A percentile compares a stretch with the other conserved stretches of the same genome.
Evolutionary conservation across 2,888 invertebrate genomes (phyloP).

Genomic region (Eilema sororculum): DNA sequence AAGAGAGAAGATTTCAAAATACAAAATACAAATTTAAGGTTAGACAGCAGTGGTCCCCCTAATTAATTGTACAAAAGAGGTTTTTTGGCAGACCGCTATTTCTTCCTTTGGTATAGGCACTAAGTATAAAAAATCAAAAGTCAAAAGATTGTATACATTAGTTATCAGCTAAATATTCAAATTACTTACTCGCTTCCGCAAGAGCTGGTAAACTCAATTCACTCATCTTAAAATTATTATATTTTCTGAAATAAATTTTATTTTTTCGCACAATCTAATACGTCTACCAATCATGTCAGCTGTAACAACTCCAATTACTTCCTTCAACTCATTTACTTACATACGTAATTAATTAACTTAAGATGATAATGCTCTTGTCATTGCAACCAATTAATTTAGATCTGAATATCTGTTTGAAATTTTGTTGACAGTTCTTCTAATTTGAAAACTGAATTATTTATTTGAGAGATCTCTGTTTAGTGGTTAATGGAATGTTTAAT

Average conservation of each 20-base stretch:
- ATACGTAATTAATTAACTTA: conserved; percentile 47
- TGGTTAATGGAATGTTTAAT: conserved; percentile 5
- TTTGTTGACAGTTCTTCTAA: not conserved
- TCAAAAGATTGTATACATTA: too few species aligned
- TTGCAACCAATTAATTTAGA: conserved; percentile 43
- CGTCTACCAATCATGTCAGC: conserved; percentile 41
- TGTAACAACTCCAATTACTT: conserved; percentile 27
- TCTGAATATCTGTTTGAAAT: conserved; percentile 12
- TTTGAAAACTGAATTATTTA: not conserved
- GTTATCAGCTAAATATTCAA: not conserved
- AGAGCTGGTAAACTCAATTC: conserved; percentile 57
- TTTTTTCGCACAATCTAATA: conserved; percentile 18
- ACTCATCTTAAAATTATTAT: conserved; percentile 54
- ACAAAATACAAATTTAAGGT: too few species aligned
- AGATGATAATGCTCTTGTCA: conserved; percentile 34
- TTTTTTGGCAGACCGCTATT: too few species aligned
- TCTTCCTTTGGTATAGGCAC: too few species aligned
- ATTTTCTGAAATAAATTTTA: conserved; percentile 15
- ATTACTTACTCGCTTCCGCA: conserved; percentile 50
- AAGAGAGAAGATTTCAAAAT: too few species aligned
- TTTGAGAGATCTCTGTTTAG: conserved; percentile 9
- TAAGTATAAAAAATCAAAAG: too few species aligned
- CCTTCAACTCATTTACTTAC: conserved; percentile 20
- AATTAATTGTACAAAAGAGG: too few species aligned
- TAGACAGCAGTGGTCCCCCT: too few species aligned